Evolutionary conservation across 2,113 vertebrate genomes (phyloP).

Genomic region (Aldabrachelys gigantea): DNA sequence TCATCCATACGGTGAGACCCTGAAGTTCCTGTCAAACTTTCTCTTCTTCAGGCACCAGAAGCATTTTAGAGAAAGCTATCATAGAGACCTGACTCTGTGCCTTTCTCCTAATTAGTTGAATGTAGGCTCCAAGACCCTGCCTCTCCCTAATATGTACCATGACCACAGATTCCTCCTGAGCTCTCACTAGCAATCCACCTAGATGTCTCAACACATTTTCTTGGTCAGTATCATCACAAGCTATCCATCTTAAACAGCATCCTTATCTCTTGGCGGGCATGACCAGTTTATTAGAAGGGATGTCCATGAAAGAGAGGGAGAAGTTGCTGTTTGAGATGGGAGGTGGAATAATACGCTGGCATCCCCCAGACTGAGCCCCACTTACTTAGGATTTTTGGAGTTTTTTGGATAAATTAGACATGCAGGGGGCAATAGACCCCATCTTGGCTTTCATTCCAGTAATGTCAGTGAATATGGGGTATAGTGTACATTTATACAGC

Average conservation of each 20-base stretch:
- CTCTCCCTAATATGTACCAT: neutral
- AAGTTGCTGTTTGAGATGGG: neutral
- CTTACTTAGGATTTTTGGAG: neutral
- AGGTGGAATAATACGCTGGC: fast-evolving
- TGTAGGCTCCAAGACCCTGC: neutral
- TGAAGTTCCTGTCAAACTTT: neutral
- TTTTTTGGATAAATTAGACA: neutral
- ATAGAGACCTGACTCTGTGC: neutral
- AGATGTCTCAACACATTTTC: fast-evolving
- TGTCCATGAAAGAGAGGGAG: neutral
- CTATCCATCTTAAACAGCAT: neutral
- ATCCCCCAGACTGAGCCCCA: neutral
- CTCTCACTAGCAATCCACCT: neutral
- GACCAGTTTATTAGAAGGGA: neutral
- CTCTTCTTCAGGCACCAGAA: neutral
- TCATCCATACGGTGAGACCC: neutral
- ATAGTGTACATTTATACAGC: neutral
- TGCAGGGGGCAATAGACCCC: neutral
- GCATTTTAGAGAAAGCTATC: neutral
- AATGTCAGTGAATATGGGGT: neutral
- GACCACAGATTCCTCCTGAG: neutral
- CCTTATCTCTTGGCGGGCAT: neutral
- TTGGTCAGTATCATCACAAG: neutral
- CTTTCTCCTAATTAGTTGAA: neutral
- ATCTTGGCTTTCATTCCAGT: neutral